Base-by-base conservation (phyloP, 1,140 invertebrate species). In the Pseudomyrmex concolor region DNA sequence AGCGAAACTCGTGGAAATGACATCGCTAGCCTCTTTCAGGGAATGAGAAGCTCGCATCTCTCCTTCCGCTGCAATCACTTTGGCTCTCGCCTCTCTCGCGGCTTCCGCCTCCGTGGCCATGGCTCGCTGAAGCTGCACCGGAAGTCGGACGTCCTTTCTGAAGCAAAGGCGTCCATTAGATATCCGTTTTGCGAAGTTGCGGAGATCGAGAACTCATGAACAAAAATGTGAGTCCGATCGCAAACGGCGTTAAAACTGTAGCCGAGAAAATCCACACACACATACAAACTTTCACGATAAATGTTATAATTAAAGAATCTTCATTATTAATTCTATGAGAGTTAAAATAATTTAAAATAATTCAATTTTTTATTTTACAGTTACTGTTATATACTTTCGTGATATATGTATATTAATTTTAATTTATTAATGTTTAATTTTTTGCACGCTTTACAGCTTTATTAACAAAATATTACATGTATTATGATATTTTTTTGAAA, bases 71-170 rank as follows among this genome's bases (percentile, higher is more conserved):
- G 96, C 96, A 86, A 97, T 97, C 92, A 90, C 95, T 92, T 96
- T 96, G 70, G 97, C 96, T 45, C 96, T 95, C 51, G 97, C 97
- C 93, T 97, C 97, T 54, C 97, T 94, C 1, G 97, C 96, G 0
- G 98, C 97, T 92, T 98, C 98, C 9, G 98, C 97, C 94, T 98
- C 97, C 15, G 97, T 97, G 1, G 97, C 97, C 97, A 98, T 98
- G 7, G 97, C 97, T 77, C 98, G 95, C 94, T 98, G 98, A 83
- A 98, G 94, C 93, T 98, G 97, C 25, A 98, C 96, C 3, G 98
- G 98, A 67, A 99, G 94, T 82, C 98, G 96, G 55, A 98, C 97
- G 93, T 99, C 98, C 94, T 99, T 99, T 86, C 98, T 98, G 95
- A 91, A 89, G 86, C 87, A 86, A 74, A 85, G 59, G 88, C 77